Percentiles rank a stretch among this genome's conserved stretches.
phyloP scores from a whole-genome alignment of 2,113 vertebrate genomes.

The Salvelinus namaycush region DNA sequence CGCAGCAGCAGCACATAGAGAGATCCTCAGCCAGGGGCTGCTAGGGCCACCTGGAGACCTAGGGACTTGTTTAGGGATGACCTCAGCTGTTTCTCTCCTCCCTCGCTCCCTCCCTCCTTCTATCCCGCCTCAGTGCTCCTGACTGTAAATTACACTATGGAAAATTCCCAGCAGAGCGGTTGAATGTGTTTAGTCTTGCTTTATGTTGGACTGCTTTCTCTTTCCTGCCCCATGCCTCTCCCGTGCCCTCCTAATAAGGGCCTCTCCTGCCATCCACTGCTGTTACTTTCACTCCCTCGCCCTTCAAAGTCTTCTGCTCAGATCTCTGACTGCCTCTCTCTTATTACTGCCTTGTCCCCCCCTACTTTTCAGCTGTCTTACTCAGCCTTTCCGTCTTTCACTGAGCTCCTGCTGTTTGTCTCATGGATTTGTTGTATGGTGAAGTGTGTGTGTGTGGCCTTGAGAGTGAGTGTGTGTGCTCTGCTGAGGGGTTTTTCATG shows the following conservation, averaged over 20 bases:
- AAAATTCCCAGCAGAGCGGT: slow-evolving; percentile 89
- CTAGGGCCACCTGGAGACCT: slow-evolving; percentile 57
- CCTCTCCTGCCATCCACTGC: slow-evolving; percentile 63
- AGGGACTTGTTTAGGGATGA: slow-evolving; percentile 55
- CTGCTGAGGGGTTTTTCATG: slow-evolving; percentile 90
- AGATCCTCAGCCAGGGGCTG: slow-evolving; percentile 43
- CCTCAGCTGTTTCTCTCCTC: slow-evolving; percentile 74
- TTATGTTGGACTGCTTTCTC: slow-evolving; percentile 58
- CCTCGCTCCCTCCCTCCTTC: slow-evolving; percentile 48
- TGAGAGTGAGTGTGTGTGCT: slow-evolving; percentile 38
- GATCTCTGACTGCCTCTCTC: too few species aligned
- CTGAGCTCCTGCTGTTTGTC: slow-evolving; percentile 42
- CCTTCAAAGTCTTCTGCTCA: slow-evolving; percentile 53
- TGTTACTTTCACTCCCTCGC: slow-evolving; percentile 47
- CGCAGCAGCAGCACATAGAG: slow-evolving; percentile 39
- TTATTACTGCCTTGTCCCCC: background rate
- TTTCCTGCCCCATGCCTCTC: slow-evolving; percentile 52
- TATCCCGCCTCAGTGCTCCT: slow-evolving; percentile 78
- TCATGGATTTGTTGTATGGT: background rate
- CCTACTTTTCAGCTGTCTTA: slow-evolving; percentile 9
- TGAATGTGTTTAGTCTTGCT: slow-evolving; percentile 74
- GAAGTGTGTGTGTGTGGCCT: too few species aligned
- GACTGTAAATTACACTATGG: slow-evolving; percentile 89
- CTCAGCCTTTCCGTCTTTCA: background rate
- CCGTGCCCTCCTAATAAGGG: slow-evolving; percentile 74